A percentile compares a stretch with the other conserved stretches of the same genome.
Evolutionary conservation across 2,888 invertebrate genomes (phyloP).

Genomic region (Polyommatus iphigenia): DNA sequence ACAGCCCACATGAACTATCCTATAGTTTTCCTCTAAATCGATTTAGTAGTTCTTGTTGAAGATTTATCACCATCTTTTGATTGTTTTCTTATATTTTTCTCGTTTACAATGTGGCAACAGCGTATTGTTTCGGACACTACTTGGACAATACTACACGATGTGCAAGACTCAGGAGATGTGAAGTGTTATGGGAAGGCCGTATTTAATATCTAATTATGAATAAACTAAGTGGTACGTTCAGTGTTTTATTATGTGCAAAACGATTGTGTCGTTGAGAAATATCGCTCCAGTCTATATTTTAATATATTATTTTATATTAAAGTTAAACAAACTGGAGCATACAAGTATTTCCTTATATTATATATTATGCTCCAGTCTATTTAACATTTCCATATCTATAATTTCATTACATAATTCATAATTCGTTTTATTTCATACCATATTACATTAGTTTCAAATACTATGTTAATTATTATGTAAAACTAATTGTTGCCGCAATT

Average conservation of each 20-base stretch:
- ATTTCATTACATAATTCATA: too few species aligned
- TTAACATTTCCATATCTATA: too few species aligned
- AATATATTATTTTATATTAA: too few species aligned
- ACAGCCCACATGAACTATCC: too few species aligned
- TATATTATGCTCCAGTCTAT: too few species aligned
- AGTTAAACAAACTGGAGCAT: too few species aligned
- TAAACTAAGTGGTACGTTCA: not conserved
- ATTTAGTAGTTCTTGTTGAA: not conserved
- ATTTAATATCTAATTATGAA: not conserved
- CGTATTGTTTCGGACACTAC: slow-evolving; percentile 8
- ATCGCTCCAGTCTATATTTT: not conserved
- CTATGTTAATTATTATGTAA: too few species aligned
- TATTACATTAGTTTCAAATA: too few species aligned
- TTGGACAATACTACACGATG: not conserved
- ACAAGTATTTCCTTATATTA: too few species aligned
- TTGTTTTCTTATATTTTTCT: slow-evolving; percentile 16
- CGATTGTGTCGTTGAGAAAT: not conserved
- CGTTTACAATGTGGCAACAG: not conserved
- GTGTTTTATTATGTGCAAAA: slow-evolving; percentile 15
- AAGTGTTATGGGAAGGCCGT: slow-evolving; percentile 1
- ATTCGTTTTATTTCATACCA: too few species aligned
- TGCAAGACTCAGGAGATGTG: not conserved
- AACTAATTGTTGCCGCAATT: too few species aligned
- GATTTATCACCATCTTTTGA: not conserved
- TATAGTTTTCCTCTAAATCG: not conserved